Evolutionary conservation across 1,140 invertebrate genomes (phyloP).

Genomic region (Pogonognathellus flavescens): DNA sequence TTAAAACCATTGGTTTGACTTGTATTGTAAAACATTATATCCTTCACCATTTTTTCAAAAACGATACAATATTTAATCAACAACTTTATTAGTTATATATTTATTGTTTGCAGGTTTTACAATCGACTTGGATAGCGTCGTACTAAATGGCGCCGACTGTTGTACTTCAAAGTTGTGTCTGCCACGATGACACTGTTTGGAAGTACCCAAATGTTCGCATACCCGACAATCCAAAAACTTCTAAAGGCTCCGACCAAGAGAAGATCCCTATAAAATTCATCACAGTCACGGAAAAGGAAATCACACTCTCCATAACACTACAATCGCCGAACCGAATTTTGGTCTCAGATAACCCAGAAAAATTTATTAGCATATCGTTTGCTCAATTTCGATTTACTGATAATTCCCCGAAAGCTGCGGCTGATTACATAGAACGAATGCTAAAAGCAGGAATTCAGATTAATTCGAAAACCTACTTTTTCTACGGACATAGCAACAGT

Average conservation of each 20-base stretch:
- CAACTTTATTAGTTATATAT: no score
- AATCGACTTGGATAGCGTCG: no score
- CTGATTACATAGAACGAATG: neutral
- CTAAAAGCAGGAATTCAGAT: neutral
- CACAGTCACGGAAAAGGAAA: neutral
- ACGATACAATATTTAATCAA: no score
- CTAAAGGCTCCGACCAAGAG: neutral
- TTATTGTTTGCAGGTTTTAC: no score
- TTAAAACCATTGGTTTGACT: no score
- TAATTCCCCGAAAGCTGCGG: neutral
- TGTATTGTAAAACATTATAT: no score
- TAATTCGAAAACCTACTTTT: neutral
- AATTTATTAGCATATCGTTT: conserved; percentile 18
- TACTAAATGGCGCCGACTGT: neutral
- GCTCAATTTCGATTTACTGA: neutral
- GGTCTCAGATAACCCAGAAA: neutral
- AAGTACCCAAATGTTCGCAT: neutral
- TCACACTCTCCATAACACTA: neutral
- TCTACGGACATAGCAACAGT: conserved; percentile 14
- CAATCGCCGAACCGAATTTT: neutral
- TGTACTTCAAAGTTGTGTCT: neutral
- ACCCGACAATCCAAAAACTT: neutral
- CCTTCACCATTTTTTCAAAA: no score
- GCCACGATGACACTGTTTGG: neutral
- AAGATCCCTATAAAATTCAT: conserved; percentile 9